Evolutionary conservation across 1,140 invertebrate species (phyloP).

Genomic region (Pentalonia nigronervosa): DNA sequence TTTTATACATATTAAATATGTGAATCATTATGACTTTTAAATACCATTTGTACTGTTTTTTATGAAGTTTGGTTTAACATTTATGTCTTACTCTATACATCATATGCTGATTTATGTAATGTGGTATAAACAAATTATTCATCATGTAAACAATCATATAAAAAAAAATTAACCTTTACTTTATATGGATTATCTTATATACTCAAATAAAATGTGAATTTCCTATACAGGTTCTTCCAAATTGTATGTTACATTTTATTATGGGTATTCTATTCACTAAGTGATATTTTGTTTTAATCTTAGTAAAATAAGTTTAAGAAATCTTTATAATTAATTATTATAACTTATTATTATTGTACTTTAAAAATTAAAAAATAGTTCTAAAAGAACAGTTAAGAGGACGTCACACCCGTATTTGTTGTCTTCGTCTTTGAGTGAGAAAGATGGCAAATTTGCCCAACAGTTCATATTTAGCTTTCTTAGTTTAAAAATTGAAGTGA

Average conservation of each 20-base stretch:
- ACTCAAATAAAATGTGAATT: neutral
- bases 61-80: neutral
- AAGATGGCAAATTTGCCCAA: no score
- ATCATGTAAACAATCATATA: neutral
- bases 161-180: neutral
- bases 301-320: no score
- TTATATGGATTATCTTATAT: conserved; percentile 1
- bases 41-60: neutral
- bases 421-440: no score
- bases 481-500: no score
- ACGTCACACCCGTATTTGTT: no score
- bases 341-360: no score
- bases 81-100: neutral
- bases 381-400: no score
- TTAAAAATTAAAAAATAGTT: no score
- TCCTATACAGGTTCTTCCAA: neutral
- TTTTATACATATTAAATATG: neutral
- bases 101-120: neutral
- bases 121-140: neutral
- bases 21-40: neutral
- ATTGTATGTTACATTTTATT: neutral
- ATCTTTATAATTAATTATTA: no score
- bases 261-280: neutral
- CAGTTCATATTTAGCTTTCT: no score
- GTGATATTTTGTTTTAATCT: neutral